Evolutionary conservation across 1,140 invertebrate species (phyloP).

Genomic region (Drosophila novamexicana): DNA sequence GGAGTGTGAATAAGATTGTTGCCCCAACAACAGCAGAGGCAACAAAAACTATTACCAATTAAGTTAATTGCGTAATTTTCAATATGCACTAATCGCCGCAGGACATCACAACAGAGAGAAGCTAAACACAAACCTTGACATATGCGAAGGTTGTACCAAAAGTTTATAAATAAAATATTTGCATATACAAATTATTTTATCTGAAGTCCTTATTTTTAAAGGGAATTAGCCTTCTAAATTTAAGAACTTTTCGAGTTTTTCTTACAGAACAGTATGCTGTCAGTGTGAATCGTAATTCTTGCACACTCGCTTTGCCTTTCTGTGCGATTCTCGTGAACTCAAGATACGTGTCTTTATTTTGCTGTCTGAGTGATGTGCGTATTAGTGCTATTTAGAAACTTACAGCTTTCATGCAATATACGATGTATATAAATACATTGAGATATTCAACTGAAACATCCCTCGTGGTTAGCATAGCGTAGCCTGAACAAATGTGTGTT

Average conservation of each 20-base stretch:
- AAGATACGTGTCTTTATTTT: no score
- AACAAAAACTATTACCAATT: slow-evolving; percentile 71
- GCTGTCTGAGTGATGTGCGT: no score
- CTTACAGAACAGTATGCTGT: no score
- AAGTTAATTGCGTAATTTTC: slow-evolving; percentile 71
- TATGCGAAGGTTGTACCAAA: slow-evolving; percentile 19
- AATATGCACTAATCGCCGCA: slow-evolving; percentile 58
- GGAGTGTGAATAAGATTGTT: slow-evolving; percentile 62
- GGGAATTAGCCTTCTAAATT: no score
- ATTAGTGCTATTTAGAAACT: no score
- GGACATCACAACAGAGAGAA: slow-evolving; percentile 38
- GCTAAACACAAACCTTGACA: background rate
- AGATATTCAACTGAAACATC: slow-evolving; percentile 6
- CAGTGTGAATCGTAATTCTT: background rate
- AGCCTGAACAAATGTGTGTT: slow-evolving; percentile 16
- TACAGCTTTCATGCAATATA: no score
- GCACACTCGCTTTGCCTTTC: background rate
- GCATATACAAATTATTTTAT: background rate
- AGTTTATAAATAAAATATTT: background rate
- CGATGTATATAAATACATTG: no score
- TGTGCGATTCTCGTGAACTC: background rate
- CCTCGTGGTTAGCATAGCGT: slow-evolving; percentile 34
- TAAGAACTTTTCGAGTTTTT: no score
- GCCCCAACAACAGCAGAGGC: slow-evolving; percentile 54
- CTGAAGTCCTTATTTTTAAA: no score